Conservation (phyloP, 1,140 invertebrate genomes). For the Trachelipus rathkii region DNA sequence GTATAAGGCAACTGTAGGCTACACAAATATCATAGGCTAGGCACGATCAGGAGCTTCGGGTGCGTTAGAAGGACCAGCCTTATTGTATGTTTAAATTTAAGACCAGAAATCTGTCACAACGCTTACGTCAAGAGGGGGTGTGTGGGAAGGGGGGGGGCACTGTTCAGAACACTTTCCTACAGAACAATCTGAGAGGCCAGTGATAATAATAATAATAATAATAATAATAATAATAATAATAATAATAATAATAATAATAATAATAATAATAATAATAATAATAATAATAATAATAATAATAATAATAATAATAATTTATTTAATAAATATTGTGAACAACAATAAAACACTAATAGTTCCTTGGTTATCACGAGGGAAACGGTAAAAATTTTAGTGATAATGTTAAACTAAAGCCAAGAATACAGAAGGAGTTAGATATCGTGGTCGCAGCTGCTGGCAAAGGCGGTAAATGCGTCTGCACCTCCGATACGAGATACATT, state of each 20-base stretch:
- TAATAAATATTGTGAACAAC: no score
- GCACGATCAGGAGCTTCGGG: neutral
- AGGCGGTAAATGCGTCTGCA: constrained; percentile 62
- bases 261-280: no score
- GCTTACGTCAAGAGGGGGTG: neutral
- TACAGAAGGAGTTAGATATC: neutral
- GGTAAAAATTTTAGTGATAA: neutral
- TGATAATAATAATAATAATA: no score
- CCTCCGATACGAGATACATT: constrained; percentile 86
- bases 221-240: no score
- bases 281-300: no score
- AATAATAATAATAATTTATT: no score
- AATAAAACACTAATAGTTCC: neutral
- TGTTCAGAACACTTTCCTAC: no score
- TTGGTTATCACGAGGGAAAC: neutral
- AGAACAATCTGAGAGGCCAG: no score
- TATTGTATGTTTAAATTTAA: neutral
- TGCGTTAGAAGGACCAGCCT: neutral
- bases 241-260: no score
- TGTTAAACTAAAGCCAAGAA: neutral
- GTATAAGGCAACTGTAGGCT: neutral
- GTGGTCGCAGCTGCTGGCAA: constrained; percentile 19
- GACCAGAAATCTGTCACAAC: neutral
- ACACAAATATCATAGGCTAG: neutral
- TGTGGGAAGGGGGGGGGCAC: no score